Conservation (phyloP, 2,797 vertebrate genomes). For the Coranthus polyacanthus region DNA sequence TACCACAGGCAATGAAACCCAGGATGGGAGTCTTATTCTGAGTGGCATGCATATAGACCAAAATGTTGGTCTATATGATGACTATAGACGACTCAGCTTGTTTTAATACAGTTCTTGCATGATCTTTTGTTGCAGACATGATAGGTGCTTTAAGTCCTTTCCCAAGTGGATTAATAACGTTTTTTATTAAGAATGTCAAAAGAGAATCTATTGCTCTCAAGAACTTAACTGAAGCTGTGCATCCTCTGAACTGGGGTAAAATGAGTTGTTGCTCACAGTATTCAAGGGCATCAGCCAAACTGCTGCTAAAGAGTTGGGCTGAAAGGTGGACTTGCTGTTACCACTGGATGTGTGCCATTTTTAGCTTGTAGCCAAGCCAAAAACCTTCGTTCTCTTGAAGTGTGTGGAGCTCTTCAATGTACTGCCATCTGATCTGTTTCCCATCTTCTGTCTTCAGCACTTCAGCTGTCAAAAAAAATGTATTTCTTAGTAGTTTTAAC, state of each 20-base stretch:
- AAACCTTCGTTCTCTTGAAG: slow-evolving; percentile 4
- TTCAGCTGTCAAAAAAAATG: neutral
- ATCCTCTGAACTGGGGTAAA: neutral
- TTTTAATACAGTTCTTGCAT: neutral
- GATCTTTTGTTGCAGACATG: neutral
- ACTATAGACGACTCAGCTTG: neutral
- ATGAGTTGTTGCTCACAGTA: slow-evolving; percentile 1
- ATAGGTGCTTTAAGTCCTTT: neutral
- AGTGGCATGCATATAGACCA: neutral
- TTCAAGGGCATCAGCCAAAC: neutral
- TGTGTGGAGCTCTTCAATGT: neutral
- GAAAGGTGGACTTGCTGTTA: neutral
- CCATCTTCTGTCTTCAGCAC: neutral
- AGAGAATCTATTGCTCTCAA: neutral
- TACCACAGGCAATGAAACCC: slow-evolving; percentile 1
- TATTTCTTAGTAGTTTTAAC: neutral
- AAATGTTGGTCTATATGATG: slow-evolving; percentile 1
- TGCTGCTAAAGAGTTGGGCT: slow-evolving; percentile 2
- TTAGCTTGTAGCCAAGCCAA: neutral
- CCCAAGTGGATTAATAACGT: neutral
- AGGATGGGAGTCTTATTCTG: slow-evolving; percentile 2
- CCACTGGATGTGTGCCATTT: neutral
- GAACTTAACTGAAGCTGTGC: slow-evolving; percentile 3
- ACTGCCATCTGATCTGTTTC: neutral
- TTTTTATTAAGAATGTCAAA: no score